These are phyloP conservation scores for Gila orcuttii DNA, from an alignment of 2,113 vertebrate species.

Conservation along the genomic window DNA sequence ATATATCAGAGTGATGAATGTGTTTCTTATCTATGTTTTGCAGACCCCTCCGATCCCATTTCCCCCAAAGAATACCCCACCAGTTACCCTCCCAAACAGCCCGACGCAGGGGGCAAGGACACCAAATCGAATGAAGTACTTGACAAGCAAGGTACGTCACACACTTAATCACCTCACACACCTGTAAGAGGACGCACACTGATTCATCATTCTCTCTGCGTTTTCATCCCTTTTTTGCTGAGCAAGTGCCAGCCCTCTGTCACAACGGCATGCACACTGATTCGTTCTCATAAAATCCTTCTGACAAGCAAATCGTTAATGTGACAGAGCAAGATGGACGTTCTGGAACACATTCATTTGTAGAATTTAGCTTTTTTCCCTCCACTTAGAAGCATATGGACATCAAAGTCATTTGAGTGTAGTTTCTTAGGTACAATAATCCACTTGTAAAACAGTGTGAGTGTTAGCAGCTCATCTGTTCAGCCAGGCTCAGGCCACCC, in stretches of 20 bases:
- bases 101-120: slow-evolving; percentile 84
- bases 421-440: slow-evolving; percentile 67
- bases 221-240: slow-evolving; percentile 19
- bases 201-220: slow-evolving; percentile 61
- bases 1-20: slow-evolving; percentile 33
- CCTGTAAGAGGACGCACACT: slow-evolving; percentile 60
- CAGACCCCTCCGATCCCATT: slow-evolving; percentile 87
- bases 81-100: slow-evolving; percentile 81
- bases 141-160: slow-evolving; percentile 68
- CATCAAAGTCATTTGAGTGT: slow-evolving; percentile 55
- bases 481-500: slow-evolving; percentile 48
- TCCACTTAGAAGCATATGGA: slow-evolving; percentile 60
- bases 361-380: slow-evolving; percentile 51
- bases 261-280: slow-evolving; percentile 22
- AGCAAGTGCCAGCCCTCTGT: slow-evolving; percentile 27
- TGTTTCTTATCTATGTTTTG: slow-evolving; percentile 60
- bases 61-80: slow-evolving; percentile 85
- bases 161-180: background rate
- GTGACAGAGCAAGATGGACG: slow-evolving; percentile 53
- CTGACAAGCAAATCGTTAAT: slow-evolving; percentile 46
- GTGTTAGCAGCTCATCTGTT: slow-evolving; percentile 53
- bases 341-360: slow-evolving; percentile 7
- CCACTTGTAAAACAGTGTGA: slow-evolving; percentile 64
- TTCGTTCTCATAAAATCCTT: slow-evolving; percentile 48
- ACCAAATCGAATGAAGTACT: slow-evolving; percentile 73